Evolutionary conservation across 1,140 invertebrate genomes (phyloP).

Genomic region (Drosophila melanogaster): DNA sequence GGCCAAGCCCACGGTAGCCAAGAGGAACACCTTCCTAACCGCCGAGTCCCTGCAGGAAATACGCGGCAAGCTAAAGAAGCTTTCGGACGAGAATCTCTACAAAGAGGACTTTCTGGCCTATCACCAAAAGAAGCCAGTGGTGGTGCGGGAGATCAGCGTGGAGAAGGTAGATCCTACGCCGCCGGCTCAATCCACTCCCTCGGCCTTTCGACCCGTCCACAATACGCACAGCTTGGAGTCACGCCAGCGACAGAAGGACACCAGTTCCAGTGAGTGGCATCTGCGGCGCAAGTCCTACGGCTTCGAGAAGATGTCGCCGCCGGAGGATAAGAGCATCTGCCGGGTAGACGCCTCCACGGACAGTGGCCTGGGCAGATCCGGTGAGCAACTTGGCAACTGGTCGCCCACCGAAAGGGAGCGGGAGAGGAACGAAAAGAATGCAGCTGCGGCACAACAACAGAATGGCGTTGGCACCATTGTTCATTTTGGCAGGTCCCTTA

Average conservation of each 20-base stretch:
- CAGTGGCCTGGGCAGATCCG: slow-evolving; percentile 89
- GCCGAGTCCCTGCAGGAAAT: slow-evolving; percentile 87
- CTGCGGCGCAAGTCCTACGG: slow-evolving; percentile 90
- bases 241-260: slow-evolving; percentile 84
- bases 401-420: slow-evolving; percentile 69
- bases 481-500: slow-evolving; percentile 57
- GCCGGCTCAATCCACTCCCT: slow-evolving; percentile 14
- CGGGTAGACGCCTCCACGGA: slow-evolving; percentile 89
- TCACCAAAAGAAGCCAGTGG: slow-evolving; percentile 32
- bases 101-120: slow-evolving; percentile 73
- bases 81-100: slow-evolving; percentile 84
- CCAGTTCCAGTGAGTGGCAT: slow-evolving; percentile 87
- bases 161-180: slow-evolving; percentile 70
- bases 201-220: slow-evolving; percentile 68
- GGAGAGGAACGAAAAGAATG: slow-evolving; percentile 5
- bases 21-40: slow-evolving; percentile 85
- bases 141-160: slow-evolving; percentile 53
- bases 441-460: slow-evolving; percentile 5
- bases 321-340: slow-evolving; percentile 85
- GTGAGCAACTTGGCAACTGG: slow-evolving; percentile 87
- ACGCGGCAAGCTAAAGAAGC: slow-evolving; percentile 85
- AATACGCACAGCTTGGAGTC: slow-evolving; percentile 87
- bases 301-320: slow-evolving; percentile 88
- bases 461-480: slow-evolving; percentile 66
- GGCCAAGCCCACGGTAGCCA: slow-evolving; percentile 53